A percentile compares a stretch with the other conserved stretches of the same genome.
These are phyloP conservation scores for Tragelaphus eurycerus DNA, from an alignment of 2,797 vertebrate species.

Conservation along the genomic window DNA sequence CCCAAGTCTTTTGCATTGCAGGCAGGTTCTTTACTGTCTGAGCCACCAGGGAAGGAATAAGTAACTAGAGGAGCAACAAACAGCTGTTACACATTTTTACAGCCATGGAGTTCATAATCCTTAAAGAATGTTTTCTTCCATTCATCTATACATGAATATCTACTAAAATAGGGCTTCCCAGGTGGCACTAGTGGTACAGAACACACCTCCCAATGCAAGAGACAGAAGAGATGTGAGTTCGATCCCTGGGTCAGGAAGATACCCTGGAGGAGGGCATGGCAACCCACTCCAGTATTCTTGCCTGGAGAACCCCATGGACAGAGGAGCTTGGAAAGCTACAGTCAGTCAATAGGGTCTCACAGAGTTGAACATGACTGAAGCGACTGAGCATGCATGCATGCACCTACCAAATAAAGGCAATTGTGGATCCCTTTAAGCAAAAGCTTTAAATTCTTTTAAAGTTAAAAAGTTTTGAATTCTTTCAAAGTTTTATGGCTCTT, in stretches of 20 bases:
- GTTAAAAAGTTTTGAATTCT: not conserved
- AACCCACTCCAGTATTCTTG: not conserved
- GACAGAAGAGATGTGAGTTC: not conserved
- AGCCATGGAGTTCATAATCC: conserved; percentile 70
- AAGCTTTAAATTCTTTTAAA: conserved; percentile 43
- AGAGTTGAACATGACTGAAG: not conserved
- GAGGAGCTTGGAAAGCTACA: not conserved
- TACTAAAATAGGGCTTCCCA: not conserved
- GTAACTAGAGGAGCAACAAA: conserved; percentile 31
- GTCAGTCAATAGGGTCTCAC: not conserved
- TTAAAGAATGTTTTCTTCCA: conserved; percentile 21
- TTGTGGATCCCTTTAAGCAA: conserved; percentile 34
- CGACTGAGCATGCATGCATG: not conserved
- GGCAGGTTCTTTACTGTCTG: not conserved
- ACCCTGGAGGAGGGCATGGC: not conserved
- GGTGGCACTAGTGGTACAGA: not conserved
- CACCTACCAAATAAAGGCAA: conserved; percentile 47
- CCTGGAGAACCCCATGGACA: not conserved
- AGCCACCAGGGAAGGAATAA: not conserved
- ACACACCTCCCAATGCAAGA: not conserved
- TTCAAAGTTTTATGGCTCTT: not conserved
- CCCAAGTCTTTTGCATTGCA: not conserved
- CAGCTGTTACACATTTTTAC: conserved; percentile 60
- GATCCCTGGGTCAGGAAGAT: not conserved
- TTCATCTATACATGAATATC: conserved; percentile 25